A percentile compares a stretch with the other conserved stretches of the same genome.
These are phyloP conservation scores for Agrochola litura DNA, from an alignment of 2,888 invertebrate genomes.

Conservation along the genomic window DNA sequence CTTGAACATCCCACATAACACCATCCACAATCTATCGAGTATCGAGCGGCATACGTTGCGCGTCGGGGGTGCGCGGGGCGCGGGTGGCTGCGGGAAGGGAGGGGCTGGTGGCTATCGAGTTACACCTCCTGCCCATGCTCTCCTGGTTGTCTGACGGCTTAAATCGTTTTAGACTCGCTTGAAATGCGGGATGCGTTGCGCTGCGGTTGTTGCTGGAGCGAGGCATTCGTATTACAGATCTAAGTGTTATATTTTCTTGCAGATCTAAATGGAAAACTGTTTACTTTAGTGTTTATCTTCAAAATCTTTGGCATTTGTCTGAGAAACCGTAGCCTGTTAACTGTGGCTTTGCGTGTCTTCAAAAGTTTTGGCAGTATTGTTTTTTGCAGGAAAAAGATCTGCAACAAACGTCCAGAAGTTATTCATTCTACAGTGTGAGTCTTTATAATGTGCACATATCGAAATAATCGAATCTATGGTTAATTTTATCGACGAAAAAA, in stretches of 20 bases:
- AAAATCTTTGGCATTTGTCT: neutral
- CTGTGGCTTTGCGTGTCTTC: neutral
- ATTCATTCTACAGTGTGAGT: too few species aligned
- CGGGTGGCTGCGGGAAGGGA: constrained; percentile 58
- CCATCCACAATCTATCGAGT: constrained; percentile 72
- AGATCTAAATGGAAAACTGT: neutral
- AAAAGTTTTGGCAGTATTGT: neutral
- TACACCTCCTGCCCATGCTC: constrained; percentile 76
- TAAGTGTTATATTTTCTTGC: neutral
- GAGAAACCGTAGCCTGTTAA: neutral
- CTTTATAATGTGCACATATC: too few species aligned
- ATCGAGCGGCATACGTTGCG: constrained; percentile 83
- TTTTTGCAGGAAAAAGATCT: neutral
- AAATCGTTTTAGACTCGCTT: constrained; percentile 71
- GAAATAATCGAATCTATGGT: too few species aligned
- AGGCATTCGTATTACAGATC: neutral
- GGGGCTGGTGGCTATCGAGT: constrained; percentile 73
- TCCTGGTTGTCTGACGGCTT: constrained; percentile 79
- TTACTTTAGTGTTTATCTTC: neutral
- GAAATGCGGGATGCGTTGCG: constrained; percentile 44
- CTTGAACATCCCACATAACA: constrained; percentile 59
- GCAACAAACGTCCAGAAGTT: neutral
- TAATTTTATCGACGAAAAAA: too few species aligned
- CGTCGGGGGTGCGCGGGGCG: constrained; percentile 66
- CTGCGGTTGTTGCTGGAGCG: constrained; percentile 1